phyloP scores from a whole-genome alignment of 2,113 vertebrate genomes.

The Lepidothrix coronata region DNA sequence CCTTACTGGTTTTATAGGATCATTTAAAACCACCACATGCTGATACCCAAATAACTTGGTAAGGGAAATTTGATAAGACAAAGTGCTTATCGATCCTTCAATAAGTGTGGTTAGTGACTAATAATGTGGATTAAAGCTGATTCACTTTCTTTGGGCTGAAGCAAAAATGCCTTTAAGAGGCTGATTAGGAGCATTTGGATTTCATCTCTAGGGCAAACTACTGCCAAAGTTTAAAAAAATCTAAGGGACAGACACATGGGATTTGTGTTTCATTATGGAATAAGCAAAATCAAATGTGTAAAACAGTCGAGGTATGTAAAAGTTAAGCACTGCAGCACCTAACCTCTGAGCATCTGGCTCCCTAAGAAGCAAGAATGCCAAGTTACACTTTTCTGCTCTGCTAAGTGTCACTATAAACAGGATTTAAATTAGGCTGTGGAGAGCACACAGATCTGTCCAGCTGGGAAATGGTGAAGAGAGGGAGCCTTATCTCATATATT shows the following conservation, averaged over 20 bases:
- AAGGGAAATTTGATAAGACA: background rate
- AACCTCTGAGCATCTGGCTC: background rate
- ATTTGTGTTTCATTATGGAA: background rate
- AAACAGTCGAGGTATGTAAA: background rate
- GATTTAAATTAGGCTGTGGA: background rate
- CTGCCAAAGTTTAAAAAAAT: background rate
- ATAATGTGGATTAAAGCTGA: conserved; percentile 2
- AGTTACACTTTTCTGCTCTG: background rate
- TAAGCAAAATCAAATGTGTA: background rate
- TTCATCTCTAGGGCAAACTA: background rate
- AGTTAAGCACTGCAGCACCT: background rate
- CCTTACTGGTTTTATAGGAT: background rate
- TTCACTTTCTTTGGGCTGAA: background rate
- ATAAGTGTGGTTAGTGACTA: background rate
- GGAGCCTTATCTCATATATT: background rate
- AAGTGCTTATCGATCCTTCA: background rate
- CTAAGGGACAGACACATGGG: too few relatives aligned
- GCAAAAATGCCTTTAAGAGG: background rate
- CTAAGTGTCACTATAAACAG: background rate
- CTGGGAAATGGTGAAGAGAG: background rate
- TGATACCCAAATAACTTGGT: background rate
- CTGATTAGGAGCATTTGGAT: background rate
- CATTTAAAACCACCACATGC: background rate
- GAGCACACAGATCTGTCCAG: background rate
- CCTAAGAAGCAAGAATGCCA: background rate